These are phyloP conservation scores for Sciurus vulgaris DNA, from an alignment of 2,797 vertebrate genomes.

Conservation along the genomic window DNA sequence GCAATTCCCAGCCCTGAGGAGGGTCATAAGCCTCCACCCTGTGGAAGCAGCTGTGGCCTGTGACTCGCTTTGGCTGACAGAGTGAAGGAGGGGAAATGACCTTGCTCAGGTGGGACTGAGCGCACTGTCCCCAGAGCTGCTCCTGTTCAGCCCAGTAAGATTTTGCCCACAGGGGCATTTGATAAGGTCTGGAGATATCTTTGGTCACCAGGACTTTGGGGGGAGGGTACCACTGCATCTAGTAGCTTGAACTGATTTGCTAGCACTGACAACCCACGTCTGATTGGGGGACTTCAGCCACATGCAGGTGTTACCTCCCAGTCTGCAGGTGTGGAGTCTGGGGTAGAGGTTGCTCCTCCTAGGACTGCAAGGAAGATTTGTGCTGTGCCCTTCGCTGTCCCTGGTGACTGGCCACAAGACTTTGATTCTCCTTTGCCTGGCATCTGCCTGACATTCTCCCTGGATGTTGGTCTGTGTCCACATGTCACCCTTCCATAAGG, in stretches of 20 bases:
- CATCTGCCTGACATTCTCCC: no score
- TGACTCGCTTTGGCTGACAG: not conserved
- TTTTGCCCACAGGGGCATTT: not conserved
- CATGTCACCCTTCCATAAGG: not conserved
- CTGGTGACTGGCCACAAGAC: not conserved
- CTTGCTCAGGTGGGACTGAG: not conserved
- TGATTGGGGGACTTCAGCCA: not conserved
- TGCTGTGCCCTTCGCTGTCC: no score
- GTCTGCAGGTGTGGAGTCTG: not conserved
- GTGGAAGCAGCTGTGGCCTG: no score
- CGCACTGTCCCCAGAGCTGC: not conserved
- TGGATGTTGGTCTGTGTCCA: not conserved
- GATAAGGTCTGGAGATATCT: not conserved
- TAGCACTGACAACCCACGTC: no score
- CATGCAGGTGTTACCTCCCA: not conserved
- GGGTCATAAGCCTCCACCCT: accelerated
- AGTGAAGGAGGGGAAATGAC: not conserved
- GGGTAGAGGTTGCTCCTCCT: no score
- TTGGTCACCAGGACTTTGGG: no score
- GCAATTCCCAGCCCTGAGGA: not conserved
- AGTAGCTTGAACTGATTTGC: not conserved
- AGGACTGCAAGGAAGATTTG: not conserved
- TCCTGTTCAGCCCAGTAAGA: not conserved
- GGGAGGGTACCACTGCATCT: not conserved
- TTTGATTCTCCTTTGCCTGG: not conserved